Conservation (phyloP, 2,113 vertebrate species). For the Petroica traversi region DNA sequence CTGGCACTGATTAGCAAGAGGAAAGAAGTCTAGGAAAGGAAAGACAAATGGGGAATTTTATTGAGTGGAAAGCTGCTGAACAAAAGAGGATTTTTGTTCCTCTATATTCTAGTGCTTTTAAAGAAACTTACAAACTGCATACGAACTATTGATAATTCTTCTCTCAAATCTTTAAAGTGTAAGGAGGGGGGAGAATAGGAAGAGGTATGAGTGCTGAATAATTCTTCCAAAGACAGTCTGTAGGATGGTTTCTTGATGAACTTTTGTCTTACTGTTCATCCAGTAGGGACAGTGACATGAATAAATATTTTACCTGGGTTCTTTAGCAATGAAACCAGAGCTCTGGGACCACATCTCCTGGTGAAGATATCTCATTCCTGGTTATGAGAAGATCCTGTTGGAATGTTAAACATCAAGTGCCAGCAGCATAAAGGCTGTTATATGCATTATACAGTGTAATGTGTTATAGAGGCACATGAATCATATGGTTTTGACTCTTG, state of each 20-base stretch:
- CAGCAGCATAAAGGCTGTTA: background rate
- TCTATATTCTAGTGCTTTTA: background rate
- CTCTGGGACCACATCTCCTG: background rate
- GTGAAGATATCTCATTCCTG: background rate
- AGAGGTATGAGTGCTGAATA: background rate
- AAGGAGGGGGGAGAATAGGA: background rate
- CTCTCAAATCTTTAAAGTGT: background rate
- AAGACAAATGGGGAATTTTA: slow-evolving; percentile 33
- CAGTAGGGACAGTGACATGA: background rate
- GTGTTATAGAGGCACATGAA: background rate
- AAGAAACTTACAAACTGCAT: background rate
- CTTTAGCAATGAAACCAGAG: background rate
- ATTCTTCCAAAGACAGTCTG: background rate
- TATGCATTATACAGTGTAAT: background rate
- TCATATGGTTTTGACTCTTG: background rate
- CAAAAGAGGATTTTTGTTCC: slow-evolving; percentile 15
- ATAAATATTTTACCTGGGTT: background rate
- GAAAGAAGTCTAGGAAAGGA: background rate
- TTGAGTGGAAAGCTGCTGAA: slow-evolving; percentile 26
- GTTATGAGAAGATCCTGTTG: background rate
- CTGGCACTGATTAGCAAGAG: slow-evolving; percentile 12
- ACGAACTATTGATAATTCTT: background rate
- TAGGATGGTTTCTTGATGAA: background rate
- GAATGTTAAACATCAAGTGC: background rate
- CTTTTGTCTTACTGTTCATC: background rate